Conservation (phyloP, 2,888 invertebrate genomes). For the Dinocampus coccinellae region DNA sequence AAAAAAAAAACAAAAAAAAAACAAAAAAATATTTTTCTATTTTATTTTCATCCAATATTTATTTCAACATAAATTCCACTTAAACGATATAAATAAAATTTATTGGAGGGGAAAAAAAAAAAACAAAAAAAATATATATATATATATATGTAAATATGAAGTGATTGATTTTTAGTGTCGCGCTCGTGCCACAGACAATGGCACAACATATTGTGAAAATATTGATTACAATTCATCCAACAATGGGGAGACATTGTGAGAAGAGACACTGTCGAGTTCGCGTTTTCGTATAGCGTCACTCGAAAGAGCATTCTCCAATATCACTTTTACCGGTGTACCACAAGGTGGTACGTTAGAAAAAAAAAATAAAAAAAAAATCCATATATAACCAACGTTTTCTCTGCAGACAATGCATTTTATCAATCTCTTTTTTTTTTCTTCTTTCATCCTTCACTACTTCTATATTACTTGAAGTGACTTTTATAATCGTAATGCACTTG, state of each 20-base stretch:
- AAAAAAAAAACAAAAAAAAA: too few species aligned
- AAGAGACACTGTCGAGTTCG: constrained; percentile 47
- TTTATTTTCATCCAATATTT: background rate
- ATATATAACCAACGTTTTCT: constrained; percentile 3
- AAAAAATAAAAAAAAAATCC: constrained; percentile 4
- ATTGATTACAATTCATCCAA: constrained; percentile 68
- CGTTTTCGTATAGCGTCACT: constrained; percentile 59
- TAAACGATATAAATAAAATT: background rate
- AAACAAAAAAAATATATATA: too few species aligned
- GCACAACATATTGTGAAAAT: constrained; percentile 68
- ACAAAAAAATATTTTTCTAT: background rate
- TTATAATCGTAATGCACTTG: background rate
- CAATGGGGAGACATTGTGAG: constrained; percentile 65
- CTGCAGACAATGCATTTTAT: background rate
- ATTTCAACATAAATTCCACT: too few species aligned
- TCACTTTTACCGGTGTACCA: constrained; percentile 36
- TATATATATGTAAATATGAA: background rate
- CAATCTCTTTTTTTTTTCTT: constrained; percentile 28
- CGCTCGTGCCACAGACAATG: constrained; percentile 67
- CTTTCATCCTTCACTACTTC: background rate
- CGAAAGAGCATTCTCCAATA: constrained; percentile 51
- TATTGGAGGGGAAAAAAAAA: too few species aligned
- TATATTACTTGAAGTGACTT: background rate
- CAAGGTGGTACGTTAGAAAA: constrained; percentile 17
- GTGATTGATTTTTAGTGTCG: constrained; percentile 38